Evolutionary conservation across 2,113 vertebrate genomes (phyloP).

Genomic region (Sinocyclocheilus anshuiensis): DNA sequence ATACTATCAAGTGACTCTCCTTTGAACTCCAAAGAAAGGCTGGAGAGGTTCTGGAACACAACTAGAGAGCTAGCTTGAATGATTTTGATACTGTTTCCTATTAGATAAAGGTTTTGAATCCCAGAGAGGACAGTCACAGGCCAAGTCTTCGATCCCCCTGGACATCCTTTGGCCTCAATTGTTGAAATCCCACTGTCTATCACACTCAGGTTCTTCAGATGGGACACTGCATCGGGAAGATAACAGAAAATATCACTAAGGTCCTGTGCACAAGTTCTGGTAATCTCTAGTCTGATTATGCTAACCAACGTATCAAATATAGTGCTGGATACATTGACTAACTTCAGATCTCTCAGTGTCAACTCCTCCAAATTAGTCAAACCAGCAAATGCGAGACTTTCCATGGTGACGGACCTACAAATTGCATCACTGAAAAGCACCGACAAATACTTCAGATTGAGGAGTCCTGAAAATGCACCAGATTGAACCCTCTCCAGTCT

Average conservation of each 20-base stretch:
- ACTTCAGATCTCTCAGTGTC: slow-evolving; percentile 4
- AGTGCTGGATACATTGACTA: slow-evolving; percentile 10
- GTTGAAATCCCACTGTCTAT: neutral
- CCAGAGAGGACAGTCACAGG: slow-evolving; percentile 44
- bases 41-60: slow-evolving; percentile 53
- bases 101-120: slow-evolving; percentile 36
- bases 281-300: slow-evolving; percentile 32
- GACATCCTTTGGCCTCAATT: slow-evolving; percentile 32
- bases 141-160: slow-evolving; percentile 14
- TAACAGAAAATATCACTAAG: slow-evolving; percentile 49
- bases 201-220: slow-evolving; percentile 31
- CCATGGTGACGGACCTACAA: slow-evolving; percentile 22
- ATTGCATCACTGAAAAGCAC: neutral
- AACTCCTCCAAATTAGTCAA: slow-evolving; percentile 45
- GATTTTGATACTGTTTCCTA: neutral
- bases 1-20: slow-evolving; percentile 25
- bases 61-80: slow-evolving; percentile 32
- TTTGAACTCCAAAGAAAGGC: slow-evolving; percentile 12
- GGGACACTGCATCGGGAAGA: slow-evolving; percentile 29
- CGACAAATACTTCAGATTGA: slow-evolving; percentile 29
- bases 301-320: slow-evolving; percentile 40
- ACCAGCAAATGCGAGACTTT: slow-evolving; percentile 40
- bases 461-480: slow-evolving; percentile 39
- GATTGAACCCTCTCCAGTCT: neutral
- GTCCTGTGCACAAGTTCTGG: neutral